Conservation (phyloP, 2,888 invertebrate genomes). For the Aporophyla nigra region DNA sequence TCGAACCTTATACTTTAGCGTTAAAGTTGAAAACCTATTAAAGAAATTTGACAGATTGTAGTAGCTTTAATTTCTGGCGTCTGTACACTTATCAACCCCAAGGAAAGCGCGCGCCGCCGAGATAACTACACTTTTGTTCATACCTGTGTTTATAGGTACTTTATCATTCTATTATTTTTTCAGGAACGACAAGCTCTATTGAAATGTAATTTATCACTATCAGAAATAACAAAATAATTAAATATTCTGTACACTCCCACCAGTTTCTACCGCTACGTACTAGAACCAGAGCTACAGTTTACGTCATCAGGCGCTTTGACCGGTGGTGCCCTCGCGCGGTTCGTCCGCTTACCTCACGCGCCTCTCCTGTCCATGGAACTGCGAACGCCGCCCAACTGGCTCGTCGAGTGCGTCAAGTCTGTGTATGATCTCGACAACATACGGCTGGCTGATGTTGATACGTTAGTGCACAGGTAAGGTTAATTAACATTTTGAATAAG, state of each 20-base stretch:
- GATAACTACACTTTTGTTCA: no score
- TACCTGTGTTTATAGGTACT: not conserved
- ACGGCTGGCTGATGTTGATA: slow-evolving; percentile 97
- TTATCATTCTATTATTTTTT: not conserved
- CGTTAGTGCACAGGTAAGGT: slow-evolving; percentile 94
- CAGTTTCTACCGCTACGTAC: slow-evolving; percentile 98
- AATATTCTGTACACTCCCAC: not conserved
- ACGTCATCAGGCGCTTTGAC: slow-evolving; percentile 92
- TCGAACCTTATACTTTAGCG: no score
- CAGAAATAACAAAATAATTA: not conserved
- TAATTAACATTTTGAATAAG: not conserved
- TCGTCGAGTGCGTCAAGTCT: slow-evolving; percentile 97
- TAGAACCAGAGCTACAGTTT: slow-evolving; percentile 97
- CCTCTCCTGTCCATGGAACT: slow-evolving; percentile 95
- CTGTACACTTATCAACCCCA: no score
- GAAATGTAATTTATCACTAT: not conserved
- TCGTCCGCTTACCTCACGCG: slow-evolving; percentile 97
- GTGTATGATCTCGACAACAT: slow-evolving; percentile 99
- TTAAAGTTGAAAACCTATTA: no score
- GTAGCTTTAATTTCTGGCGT: no score
- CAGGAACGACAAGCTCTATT: no score
- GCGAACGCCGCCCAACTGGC: slow-evolving; percentile 98
- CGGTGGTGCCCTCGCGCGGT: slow-evolving; percentile 95
- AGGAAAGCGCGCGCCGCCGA: no score
- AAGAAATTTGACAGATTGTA: no score